Evolutionary conservation across 1,140 invertebrate genomes (phyloP).

Genomic region (Nylanderia fulva): DNA sequence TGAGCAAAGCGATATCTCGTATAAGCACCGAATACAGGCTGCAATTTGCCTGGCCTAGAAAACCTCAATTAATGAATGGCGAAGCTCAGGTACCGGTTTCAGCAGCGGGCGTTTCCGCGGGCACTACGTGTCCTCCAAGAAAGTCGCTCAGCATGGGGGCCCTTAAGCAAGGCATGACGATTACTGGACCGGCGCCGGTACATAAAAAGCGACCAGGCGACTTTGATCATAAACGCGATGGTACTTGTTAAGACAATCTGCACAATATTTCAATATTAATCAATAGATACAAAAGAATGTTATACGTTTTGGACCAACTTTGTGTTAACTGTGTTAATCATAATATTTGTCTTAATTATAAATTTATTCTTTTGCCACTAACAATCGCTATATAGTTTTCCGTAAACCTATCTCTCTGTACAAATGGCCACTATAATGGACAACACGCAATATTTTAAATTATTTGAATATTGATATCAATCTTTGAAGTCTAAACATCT

Average conservation of each 20-base stretch:
- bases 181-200: slow-evolving; percentile 86
- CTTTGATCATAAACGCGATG: slow-evolving; percentile 83
- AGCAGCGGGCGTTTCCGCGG: slow-evolving; percentile 83
- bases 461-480: no score
- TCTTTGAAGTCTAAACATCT: no score
- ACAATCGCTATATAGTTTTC: no score
- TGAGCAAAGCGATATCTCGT: slow-evolving; percentile 90
- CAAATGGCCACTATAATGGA: no score
- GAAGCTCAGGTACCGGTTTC: slow-evolving; percentile 84
- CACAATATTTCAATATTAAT: background rate
- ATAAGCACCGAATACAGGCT: slow-evolving; percentile 95
- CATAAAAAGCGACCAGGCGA: slow-evolving; percentile 88
- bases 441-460: no score
- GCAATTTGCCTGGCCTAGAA: slow-evolving; percentile 93
- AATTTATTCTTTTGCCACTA: no score
- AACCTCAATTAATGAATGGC: slow-evolving; percentile 87
- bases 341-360: no score
- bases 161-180: slow-evolving; percentile 89
- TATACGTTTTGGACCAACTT: background rate
- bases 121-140: slow-evolving; percentile 87
- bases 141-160: slow-evolving; percentile 95
- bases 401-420: no score
- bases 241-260: slow-evolving; percentile 67
- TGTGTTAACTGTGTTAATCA: no score
- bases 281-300: background rate